These are phyloP conservation scores for Zoanthus sansibaricus DNA, from an alignment of 92 coral and sea anemone species.

Conservation along the genomic window DNA sequence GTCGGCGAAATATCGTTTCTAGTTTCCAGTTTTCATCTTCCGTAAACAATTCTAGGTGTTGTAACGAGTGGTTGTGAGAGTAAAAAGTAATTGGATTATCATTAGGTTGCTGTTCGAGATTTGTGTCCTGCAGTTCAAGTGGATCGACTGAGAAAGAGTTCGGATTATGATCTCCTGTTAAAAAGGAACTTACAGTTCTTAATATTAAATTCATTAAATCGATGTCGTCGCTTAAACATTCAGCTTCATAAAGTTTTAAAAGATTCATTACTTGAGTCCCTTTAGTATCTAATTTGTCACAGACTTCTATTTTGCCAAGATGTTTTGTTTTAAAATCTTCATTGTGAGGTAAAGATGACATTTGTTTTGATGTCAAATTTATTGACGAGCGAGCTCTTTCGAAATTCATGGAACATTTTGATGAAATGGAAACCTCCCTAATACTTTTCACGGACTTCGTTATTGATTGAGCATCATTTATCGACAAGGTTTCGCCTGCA, in stretches of 20 bases:
- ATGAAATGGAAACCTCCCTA: not conserved
- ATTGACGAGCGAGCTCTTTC: not conserved
- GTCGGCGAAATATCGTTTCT: not conserved
- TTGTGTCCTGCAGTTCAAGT: not conserved
- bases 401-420: not conserved
- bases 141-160: not conserved
- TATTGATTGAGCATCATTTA: not conserved
- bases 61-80: not conserved
- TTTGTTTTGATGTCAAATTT: not conserved
- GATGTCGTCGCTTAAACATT: conserved; percentile 16
- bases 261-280: not conserved
- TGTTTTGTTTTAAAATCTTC: not conserved
- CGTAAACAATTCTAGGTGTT: not conserved
- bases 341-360: not conserved
- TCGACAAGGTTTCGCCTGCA: not conserved
- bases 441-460: not conserved
- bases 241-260: not conserved
- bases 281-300: conserved; percentile 5
- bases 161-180: not conserved
- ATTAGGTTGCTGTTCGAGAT: not conserved
- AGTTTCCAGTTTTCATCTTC: conserved; percentile 15
- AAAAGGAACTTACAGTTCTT: not conserved
- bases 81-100: not conserved
- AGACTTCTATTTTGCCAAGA: not conserved
- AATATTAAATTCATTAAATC: conserved; percentile 20